phyloP scores from a whole-genome alignment of 1,140 invertebrate genomes.

The Brachionus asplanchnoidis region DNA sequence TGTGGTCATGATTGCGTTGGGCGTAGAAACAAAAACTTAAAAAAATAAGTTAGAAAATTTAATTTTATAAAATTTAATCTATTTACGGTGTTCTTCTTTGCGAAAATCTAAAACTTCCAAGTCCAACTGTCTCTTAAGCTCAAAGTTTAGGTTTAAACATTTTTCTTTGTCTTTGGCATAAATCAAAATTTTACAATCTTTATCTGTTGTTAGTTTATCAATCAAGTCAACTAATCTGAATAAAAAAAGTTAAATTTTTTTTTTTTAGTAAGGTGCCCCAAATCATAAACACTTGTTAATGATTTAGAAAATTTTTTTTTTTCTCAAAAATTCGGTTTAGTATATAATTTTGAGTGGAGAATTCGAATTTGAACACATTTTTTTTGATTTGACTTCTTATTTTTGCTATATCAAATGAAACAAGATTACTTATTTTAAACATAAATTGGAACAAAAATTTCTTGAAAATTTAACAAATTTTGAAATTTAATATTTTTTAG shows the following conservation, averaged over 20 bases:
- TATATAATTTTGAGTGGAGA: too few species aligned
- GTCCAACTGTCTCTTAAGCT: slow-evolving; percentile 24
- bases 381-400: too few species aligned
- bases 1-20: slow-evolving; percentile 27
- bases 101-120: slow-evolving; percentile 37
- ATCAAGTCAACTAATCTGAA: slow-evolving; percentile 14
- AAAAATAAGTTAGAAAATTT: not conserved
- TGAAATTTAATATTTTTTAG: too few species aligned
- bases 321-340: too few species aligned
- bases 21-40: slow-evolving; percentile 21
- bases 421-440: too few species aligned
- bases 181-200: slow-evolving; percentile 40
- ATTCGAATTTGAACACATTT: too few species aligned
- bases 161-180: slow-evolving; percentile 41
- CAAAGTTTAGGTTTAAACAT: slow-evolving; percentile 31
- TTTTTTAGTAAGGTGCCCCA: not conserved
- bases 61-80: not conserved
- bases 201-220: slow-evolving; percentile 21
- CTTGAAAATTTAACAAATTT: too few species aligned
- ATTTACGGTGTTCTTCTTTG: slow-evolving; percentile 37
- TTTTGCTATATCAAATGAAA: too few species aligned
- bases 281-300: too few species aligned
- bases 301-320: too few species aligned
- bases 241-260: not conserved
- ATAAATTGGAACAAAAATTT: too few species aligned